Evolutionary conservation across 37 sponge, comb jelly and placozoan species (phyloP), one percentile per base, ranked within the genome.

Genomic region (Tethya wilhelma): DNA sequence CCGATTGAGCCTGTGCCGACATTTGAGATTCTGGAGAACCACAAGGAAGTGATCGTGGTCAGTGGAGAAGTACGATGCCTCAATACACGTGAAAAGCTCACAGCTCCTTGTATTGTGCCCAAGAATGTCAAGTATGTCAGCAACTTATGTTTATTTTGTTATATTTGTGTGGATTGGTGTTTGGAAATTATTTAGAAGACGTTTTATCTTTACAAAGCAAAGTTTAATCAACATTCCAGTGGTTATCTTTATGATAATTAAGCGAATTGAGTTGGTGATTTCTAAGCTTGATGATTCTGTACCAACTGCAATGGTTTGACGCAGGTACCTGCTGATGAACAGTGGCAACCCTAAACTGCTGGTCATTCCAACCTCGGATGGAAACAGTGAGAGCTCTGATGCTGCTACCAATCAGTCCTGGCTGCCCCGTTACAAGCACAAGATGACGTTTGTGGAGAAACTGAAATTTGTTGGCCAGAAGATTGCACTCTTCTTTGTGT

Each of bases 61-160:
- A 57, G 57, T 64, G 86, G 86, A 25, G 81, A 81, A 38, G 91
- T 75, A 0, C 78, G 77, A 38, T 81, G 86, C 56, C 8, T 81
- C 30, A 77, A 56, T n/a, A 80, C 91, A 7, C 25, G 64, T 4
- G 78, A 85, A 67, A 85, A 38, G 63, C 67, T 90, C 17, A 44
- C 65, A 12, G 86, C 73, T 30, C 91, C 91, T 0, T 81, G 81
- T 66, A 40, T 90, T 2, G 77, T 90, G 1, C 91, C 91, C 20
- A 59, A 56, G 45, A 90, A 63, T 49, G 45, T 86, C 66, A 76
- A 62, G 82, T 81, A 62, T 2, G 43, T 36, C 60, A 26, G 8
- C 9, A 67, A 36, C 38, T n/a, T n/a, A n/a, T n/a, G n/a, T n/a
- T n/a, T n/a, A n/a, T n/a, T n/a, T n/a, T n/a, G n/a, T n/a, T n/a